phyloP scores from a whole-genome alignment of 1,140 invertebrate genomes.

The Sycophila sp. region DNA sequence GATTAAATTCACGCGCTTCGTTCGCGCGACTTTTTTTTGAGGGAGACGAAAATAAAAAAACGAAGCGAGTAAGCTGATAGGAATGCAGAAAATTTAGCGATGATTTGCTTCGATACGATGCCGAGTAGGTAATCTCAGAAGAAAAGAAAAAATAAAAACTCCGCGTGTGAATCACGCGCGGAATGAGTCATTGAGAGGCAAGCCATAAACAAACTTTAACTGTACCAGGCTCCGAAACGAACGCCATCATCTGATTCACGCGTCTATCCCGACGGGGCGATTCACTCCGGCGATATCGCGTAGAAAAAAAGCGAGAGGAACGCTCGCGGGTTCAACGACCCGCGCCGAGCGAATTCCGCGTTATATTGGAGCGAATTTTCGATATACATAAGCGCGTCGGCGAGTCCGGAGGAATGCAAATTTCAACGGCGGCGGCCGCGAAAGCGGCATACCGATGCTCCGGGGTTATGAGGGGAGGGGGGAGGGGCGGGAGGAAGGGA shows the following conservation, averaged over 20 bases:
- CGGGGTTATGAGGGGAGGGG: background rate
- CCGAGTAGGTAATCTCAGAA: background rate
- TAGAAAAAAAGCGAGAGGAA: background rate
- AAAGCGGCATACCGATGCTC: background rate
- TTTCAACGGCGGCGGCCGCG: background rate
- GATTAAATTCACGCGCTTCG: background rate
- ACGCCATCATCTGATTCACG: background rate
- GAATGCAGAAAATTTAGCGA: background rate
- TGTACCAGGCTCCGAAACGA: background rate
- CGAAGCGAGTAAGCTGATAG: background rate
- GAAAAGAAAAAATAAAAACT: no score
- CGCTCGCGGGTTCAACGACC: no score
- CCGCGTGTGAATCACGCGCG: background rate
- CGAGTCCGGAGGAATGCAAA: background rate
- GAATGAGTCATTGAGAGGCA: no score
- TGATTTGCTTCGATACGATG: background rate
- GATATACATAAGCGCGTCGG: background rate
- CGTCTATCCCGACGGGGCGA: background rate
- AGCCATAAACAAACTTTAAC: no score
- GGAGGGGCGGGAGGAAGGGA: background rate
- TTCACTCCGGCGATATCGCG: background rate
- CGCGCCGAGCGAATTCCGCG: no score
- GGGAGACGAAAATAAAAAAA: background rate
- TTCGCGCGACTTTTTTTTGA: background rate
- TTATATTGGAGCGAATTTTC: background rate